Evolutionary conservation across 2,888 invertebrate species (phyloP), one percentile per base, ranked within the genome.

Genomic region (Meganola albula): DNA sequence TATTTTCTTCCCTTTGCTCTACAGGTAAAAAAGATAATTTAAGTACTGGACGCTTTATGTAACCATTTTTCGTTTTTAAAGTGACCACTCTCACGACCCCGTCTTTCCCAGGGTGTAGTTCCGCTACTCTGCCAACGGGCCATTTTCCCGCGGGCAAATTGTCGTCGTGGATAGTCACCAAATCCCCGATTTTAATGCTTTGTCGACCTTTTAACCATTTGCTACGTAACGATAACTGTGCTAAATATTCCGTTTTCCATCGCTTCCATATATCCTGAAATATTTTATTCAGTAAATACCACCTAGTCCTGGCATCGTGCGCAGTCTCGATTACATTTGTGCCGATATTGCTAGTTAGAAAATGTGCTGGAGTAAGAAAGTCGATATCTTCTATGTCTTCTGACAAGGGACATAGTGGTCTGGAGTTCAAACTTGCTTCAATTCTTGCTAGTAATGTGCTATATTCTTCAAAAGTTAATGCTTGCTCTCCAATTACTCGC

Each of bases 271-370:
- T 22, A 8, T 36, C 24, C 7, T 29, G 25, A 10, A 14, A 22
- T 14, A 34, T 1, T 22, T 30, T 25, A 6, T 25, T 22, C 10
- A 22, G 22, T n/a, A 34, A 14, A 10, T 30, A 13, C 34, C 29
- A 34, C 9, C 29, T 12, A 1, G 25, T 35, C 5, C 35, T 26
- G 3, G 30, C 30, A 22, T 35, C 30, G 16, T 35, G 23, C 8
- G 14, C 7, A 9, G 30, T 30, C 12, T 35, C 10, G 7, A 35
- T 35, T n/a, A 31, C 12, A 2, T 7, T 20, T 3, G 20, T 5
- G 3, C 20, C 20, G n/a, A 20, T 20, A 20, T 20, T 20, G 20
- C 20, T 20, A 7, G 4, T 20, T 20, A 28, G 18, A 8, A 20
- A 20, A 20, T 20, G 20, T 5, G 8, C 8, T 20, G 20, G 20